phyloP scores from a whole-genome alignment of 2,113 vertebrate genomes.

The Actenoides lindsayi region DNA sequence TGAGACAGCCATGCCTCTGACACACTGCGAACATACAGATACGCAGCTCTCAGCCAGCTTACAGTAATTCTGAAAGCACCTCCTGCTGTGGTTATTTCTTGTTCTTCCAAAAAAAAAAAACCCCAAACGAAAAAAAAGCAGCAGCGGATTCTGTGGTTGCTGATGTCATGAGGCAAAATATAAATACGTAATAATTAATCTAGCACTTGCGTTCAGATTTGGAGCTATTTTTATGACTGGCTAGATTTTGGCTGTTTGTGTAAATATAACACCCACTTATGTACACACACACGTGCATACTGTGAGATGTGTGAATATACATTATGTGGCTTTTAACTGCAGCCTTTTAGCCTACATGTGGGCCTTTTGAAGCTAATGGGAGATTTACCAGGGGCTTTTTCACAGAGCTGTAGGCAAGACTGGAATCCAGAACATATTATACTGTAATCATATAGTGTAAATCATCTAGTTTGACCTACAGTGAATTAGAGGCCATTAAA shows the following conservation, averaged over 20 bases:
- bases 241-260: conserved; percentile 5
- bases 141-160: neutral
- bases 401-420: conserved; percentile 69
- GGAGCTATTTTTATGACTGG: neutral
- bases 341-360: conserved; percentile 44
- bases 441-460: conserved; percentile 15
- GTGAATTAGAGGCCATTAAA: conserved; percentile 58
- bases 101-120: neutral
- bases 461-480: conserved; percentile 43
- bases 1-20: neutral
- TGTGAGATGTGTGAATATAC: conserved; percentile 22
- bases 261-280: conserved; percentile 33
- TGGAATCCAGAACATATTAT: conserved; percentile 46
- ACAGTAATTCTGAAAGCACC: neutral
- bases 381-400: conserved; percentile 72
- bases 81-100: neutral
- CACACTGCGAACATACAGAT: neutral
- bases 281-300: conserved; percentile 36
- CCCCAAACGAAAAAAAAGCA: neutral
- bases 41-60: neutral
- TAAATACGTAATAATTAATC: neutral
- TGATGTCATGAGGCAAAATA: neutral
- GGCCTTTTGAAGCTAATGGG: conserved; percentile 70
- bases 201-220: neutral
- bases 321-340: conserved; percentile 60